Evolutionary conservation across 2,113 vertebrate species (phyloP), one percentile per base, ranked within the genome.

Genomic region (Fulmarus glacialis): DNA sequence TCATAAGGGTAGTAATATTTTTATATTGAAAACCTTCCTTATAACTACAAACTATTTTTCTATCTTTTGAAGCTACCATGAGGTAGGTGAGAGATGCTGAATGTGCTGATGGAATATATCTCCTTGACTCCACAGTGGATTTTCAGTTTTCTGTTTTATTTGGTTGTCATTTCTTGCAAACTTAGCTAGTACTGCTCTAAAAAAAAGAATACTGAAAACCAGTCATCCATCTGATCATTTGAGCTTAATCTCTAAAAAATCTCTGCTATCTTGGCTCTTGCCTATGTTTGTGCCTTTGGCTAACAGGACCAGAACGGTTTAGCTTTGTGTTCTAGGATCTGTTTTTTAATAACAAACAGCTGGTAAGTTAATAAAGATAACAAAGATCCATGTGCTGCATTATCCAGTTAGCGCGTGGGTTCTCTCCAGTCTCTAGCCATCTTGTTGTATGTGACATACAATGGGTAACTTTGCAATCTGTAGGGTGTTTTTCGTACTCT

Each of bases 401-500:
- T 64, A 43, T 56, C 24, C 32, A 38, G 22, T 38, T 38, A 38
- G n/a, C 34, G 17, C 27, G 8, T 11, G 12, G 26, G 26, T 62
- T 64, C 68, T 52, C 30, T n/a, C 23, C 43, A 1, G 2, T 43
- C 26, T 71, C 45, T 52, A 45, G 40, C 50, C 47, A 19, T 48
- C 20, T 10, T 58, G 29, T 47, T 43, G 4, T 15, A 11, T 24
- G 66, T 59, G 82, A 56, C 45, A 38, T 47, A 14, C 30, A 47
- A 40, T 12, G 47, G 52, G 24, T 74, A 71, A 20, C 18, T 55
- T 62, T 64, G 64, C 58, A n/a, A 16, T 6, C 11, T 40, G 8
- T 29, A 53, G 52, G 42, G 21, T 20, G 15, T 52, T 72, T 20
- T 26, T 48, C 0, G 0, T 15, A 36, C 32, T 20, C 9, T 3